Base-by-base conservation (phyloP, 2,888 invertebrate species). In the Eupelmus urozonus region DNA sequence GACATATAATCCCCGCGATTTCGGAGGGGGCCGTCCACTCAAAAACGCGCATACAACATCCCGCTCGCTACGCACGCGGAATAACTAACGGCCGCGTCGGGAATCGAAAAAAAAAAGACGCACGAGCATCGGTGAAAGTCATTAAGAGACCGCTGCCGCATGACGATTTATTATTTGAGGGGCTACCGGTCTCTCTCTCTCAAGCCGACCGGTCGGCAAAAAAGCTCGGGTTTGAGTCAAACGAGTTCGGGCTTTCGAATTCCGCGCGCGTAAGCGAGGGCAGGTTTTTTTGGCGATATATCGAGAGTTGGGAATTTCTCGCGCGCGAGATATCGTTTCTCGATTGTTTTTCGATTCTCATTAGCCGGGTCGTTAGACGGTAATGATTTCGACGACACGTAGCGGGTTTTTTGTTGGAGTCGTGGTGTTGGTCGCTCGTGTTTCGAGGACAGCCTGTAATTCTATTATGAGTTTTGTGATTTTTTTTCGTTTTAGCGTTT, bases 141-240 rank as follows among this genome's bases (percentile, higher is more conserved):
- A 63, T 55, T 57, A 59, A 57, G 25, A 25, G 13, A 23, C 42
- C 29, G 65, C 42, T 55, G 25, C 57, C 23, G 42, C 63, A 45
- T 53, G 42, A 25, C 70, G 67, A 76, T 65, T 71, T 65, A 70
- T 76, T 65, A 65, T 57, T 76, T 57, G n/a, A n/a, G n/a, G n/a
- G n/a, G n/a, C n/a, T n/a, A n/a, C n/a, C n/a, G n/a, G n/a, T n/a
- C 9, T 34, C 34, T 34, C 9, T 34, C 9, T n/a, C 9, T 34
- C 9, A 34, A 34, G 34, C 34, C 9, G 9, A 3, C 9, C 5
- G 9, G 34, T 34, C 9, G 34, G 34, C 3, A 34, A 34, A 34
- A 34, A 34, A 34, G 34, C 34, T 34, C n/a, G n/a, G n/a, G n/a
- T 34, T 34, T 34, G 5, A 34, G 3, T 34, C 34, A 34, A 5